Evolutionary conservation across 2,888 invertebrate genomes (phyloP).

Genomic region (Rhorus exstirpatorius): DNA sequence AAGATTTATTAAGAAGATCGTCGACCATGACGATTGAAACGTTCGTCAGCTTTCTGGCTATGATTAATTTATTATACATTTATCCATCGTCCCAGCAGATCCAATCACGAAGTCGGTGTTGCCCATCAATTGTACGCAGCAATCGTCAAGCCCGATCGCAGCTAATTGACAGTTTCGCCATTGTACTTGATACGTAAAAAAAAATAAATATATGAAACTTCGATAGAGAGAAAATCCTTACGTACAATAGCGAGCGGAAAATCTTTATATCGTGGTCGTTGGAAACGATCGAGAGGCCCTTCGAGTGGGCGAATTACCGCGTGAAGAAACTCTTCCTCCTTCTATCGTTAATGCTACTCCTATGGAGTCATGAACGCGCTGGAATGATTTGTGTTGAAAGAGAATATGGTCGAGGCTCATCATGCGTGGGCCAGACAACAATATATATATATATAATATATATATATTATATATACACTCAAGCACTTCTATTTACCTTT

Average conservation of each 20-base stretch:
- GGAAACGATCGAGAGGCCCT: slow-evolving; percentile 27
- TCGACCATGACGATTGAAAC: no score
- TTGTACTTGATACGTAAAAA: not conserved
- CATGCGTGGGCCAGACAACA: slow-evolving; percentile 59
- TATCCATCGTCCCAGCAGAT: not conserved
- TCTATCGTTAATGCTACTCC: slow-evolving; percentile 22
- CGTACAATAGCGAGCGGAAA: slow-evolving; percentile 17
- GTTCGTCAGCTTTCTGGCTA: no score
- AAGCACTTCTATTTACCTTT: not conserved
- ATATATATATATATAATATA: not conserved
- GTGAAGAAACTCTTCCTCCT: slow-evolving; percentile 52
- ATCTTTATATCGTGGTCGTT: slow-evolving; percentile 42
- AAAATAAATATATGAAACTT: not conserved
- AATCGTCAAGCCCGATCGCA: slow-evolving; percentile 14
- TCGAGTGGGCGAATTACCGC: slow-evolving; percentile 55
- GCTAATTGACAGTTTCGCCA: slow-evolving; percentile 58
- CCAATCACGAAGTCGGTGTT: slow-evolving; percentile 15
- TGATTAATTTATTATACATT: not conserved
- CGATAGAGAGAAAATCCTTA: slow-evolving; percentile 29
- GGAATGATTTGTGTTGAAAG: slow-evolving; percentile 60
- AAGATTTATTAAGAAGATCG: no score
- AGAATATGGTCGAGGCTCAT: slow-evolving; percentile 44
- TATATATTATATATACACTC: not conserved
- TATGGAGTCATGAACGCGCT: slow-evolving; percentile 14
- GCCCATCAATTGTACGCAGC: not conserved